Evolutionary conservation across 2,888 invertebrate species (phyloP).

Genomic region (Ptycholaimellus sp.): DNA sequence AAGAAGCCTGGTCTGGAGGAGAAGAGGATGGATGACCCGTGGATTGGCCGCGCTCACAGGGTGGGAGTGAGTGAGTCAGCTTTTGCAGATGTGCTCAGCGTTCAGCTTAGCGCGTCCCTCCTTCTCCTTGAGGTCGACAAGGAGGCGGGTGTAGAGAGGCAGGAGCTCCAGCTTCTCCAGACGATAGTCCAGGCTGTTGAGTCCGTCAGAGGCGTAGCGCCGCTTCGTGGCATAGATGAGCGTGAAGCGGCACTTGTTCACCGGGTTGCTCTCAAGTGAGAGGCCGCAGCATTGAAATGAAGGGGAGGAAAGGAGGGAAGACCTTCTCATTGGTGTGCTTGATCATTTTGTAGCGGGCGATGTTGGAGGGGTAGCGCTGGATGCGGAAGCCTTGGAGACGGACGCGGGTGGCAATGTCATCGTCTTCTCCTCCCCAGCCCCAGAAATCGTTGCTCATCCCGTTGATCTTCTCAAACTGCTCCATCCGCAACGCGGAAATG

Average conservation of each 20-base stretch:
- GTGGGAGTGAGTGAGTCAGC: no score
- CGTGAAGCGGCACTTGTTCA: conserved; percentile 26
- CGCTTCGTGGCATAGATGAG: conserved; percentile 27
- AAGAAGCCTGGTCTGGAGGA: no score
- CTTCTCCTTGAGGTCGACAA: conserved; percentile 18
- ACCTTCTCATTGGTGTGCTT: conserved; percentile 62
- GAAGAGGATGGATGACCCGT: no score
- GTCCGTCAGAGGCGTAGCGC: conserved; percentile 28
- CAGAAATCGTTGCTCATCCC: conserved; percentile 47
- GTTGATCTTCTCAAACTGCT: conserved; percentile 64
- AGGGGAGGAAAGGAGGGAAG: no score
- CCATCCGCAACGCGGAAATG: conserved; percentile 61
- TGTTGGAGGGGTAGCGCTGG: conserved; percentile 64
- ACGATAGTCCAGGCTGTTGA: conserved; percentile 29
- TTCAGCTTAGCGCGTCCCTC: conserved; percentile 11
- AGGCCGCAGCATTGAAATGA: no score
- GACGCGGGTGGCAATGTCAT: conserved; percentile 37
- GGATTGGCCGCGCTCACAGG: no score
- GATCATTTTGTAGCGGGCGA: conserved; percentile 86
- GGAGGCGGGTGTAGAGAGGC: conserved; percentile 15
- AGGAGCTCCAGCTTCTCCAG: conserved; percentile 5
- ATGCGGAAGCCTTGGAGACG: conserved; percentile 42
- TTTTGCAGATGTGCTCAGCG: no score
- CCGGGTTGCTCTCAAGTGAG: conserved; percentile 50
- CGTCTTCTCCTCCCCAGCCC: conserved; percentile 97